Conservation (phyloP, 2,888 invertebrate genomes). For the Dynastes grantii region DNA sequence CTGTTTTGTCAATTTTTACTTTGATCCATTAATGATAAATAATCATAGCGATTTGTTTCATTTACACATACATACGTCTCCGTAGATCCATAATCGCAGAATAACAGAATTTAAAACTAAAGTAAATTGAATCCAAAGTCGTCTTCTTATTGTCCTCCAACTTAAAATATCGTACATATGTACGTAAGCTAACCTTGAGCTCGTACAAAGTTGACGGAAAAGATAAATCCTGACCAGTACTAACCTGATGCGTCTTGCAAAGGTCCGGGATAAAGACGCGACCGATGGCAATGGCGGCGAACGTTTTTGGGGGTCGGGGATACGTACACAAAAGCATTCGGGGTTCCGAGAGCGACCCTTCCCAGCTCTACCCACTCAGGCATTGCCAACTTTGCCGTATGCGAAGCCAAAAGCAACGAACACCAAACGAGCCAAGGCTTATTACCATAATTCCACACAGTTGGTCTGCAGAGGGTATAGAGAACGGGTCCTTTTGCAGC, state of each 20-base stretch:
- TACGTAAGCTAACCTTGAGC: background rate
- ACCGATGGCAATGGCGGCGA: background rate
- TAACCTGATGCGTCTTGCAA: constrained; percentile 29
- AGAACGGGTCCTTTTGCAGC: no score
- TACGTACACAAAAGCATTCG: background rate
- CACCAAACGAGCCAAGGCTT: background rate
- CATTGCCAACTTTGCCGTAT: no score
- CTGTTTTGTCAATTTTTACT: no score
- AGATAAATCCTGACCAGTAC: constrained; percentile 46
- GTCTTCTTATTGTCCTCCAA: background rate
- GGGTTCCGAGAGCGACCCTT: background rate
- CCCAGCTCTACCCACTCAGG: background rate
- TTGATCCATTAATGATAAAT: no score
- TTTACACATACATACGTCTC: no score
- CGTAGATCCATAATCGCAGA: no score
- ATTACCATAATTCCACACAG: constrained; percentile 20
- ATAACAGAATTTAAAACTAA: no score
- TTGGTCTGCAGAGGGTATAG: background rate
- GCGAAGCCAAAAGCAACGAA: background rate
- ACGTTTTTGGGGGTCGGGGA: background rate
- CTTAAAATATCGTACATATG: background rate
- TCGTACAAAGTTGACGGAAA: constrained; percentile 1
- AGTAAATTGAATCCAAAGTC: no score
- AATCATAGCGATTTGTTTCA: no score
- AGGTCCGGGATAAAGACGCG: constrained; percentile 38